Conservation (phyloP, 2,797 vertebrate genomes). For the Hyperoplus immaculatus region DNA sequence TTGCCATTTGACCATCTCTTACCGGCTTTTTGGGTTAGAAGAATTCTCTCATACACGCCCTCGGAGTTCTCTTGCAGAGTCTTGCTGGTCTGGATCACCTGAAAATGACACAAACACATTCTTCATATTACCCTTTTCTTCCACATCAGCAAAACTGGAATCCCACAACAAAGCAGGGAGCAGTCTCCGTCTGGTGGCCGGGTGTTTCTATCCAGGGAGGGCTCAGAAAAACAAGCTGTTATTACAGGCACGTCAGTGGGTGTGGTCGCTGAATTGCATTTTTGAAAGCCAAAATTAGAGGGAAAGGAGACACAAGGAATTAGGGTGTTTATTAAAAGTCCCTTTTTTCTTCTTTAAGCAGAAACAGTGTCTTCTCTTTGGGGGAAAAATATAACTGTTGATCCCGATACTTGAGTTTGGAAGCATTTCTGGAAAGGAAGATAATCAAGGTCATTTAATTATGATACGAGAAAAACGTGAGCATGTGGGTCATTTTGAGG, state of each 20-base stretch:
- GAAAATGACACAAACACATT: slow-evolving; percentile 51
- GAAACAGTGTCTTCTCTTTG: background rate
- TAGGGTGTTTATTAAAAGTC: slow-evolving; percentile 60
- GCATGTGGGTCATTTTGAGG: slow-evolving; percentile 40
- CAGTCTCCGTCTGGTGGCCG: slow-evolving; percentile 36
- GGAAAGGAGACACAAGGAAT: slow-evolving; percentile 54
- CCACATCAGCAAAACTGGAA: slow-evolving; percentile 35
- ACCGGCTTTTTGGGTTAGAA: slow-evolving; percentile 96
- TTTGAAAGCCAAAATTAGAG: slow-evolving; percentile 71
- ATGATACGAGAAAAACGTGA: slow-evolving; percentile 4
- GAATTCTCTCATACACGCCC: slow-evolving; percentile 91
- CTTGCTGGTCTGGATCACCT: slow-evolving; percentile 97
- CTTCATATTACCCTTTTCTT: slow-evolving; percentile 28
- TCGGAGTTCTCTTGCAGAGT: slow-evolving; percentile 91
- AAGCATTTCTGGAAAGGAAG: slow-evolving; percentile 17
- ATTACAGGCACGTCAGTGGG: slow-evolving; percentile 67
- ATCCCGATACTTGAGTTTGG: background rate
- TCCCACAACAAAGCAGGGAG: slow-evolving; percentile 50
- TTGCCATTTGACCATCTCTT: slow-evolving; percentile 52
- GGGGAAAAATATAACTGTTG: slow-evolving; percentile 7
- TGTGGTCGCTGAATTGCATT: slow-evolving; percentile 52
- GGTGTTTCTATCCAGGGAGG: slow-evolving; percentile 50
- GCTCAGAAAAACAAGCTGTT: slow-evolving; percentile 55
- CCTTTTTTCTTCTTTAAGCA: slow-evolving; percentile 6
- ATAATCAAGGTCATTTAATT: slow-evolving; percentile 29